Base-by-base conservation (phyloP, 2,797 vertebrate species). In the Serranus cabrilla region DNA sequence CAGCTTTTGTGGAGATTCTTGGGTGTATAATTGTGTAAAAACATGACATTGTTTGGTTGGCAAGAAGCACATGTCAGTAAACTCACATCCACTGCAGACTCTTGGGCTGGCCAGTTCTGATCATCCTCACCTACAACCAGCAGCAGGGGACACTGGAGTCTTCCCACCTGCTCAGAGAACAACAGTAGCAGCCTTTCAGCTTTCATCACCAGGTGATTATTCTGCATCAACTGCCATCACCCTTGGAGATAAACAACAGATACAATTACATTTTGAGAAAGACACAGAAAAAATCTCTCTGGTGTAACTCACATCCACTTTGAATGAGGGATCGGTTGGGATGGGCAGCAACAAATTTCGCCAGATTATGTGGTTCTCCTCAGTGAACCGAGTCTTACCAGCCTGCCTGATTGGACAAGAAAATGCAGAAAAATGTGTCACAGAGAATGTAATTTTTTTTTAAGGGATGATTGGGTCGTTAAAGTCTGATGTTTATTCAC, bases 51-150 rank as follows among this genome's bases (percentile, higher is more conserved):
- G 27, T 27, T 27, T 27, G 3, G 27, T 27, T 27, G 27, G 6
- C 27, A 27, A 27, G 6, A 27, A 27, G 6, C 27, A 27, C 27
- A 17, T 17, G 8, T 23, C 59, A 21, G 21, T 37, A 5, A 69
- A 88, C 93, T 92, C 74, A 96, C 95, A 31, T 96, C 95, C 31
- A 69, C 9, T n/a, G 93, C 93, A 51, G 93, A 93, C 64, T 95
- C 94, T 0, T 17, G 0, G 3, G 93, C 14, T 0, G 94, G 89
- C 89, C 91, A 94, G 83, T 91, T 95, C 73, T 95, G 93, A 78
- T 95, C 95, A 42, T 96, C 95, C 45, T 94, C 91, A 2, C 92
- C 94, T 3, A 92, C 88, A 2, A 96, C 78, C 67, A 95, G 46
- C 80, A 96, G 16, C 69, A 95, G 64, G 62, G 95, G 95, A 86